These are phyloP conservation scores for Pogonomyrmex barbatus DNA, from an alignment of 1,140 invertebrate species.

Conservation along the genomic window DNA sequence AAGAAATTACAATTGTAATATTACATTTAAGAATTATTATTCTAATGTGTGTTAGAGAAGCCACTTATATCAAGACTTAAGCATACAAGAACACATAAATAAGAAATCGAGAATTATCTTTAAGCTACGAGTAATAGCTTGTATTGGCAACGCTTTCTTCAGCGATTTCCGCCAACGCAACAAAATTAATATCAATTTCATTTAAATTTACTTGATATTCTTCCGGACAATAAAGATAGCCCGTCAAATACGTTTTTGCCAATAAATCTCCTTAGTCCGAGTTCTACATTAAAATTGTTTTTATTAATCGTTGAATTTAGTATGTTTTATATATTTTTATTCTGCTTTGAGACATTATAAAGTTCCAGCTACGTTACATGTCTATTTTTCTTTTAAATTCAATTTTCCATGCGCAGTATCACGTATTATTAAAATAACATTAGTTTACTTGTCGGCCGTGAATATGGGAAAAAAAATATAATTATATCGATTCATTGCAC, in stretches of 20 bases:
- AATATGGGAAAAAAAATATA: slow-evolving; percentile 37
- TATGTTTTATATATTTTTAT: not conserved
- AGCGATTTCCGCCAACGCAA: not conserved
- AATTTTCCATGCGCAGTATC: slow-evolving; percentile 40
- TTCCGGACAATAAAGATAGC: not conserved
- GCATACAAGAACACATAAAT: not conserved
- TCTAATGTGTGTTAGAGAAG: not conserved
- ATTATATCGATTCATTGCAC: not conserved
- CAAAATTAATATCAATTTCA: slow-evolving; percentile 19
- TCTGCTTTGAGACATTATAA: not conserved
- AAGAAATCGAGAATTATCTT: not conserved
- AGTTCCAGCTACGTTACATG: not conserved
- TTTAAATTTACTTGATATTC: not conserved
- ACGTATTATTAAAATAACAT: slow-evolving; percentile 14
- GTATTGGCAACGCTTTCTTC: not conserved
- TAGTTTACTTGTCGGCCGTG: slow-evolving; percentile 12
- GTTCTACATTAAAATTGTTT: not conserved
- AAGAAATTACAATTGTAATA: not conserved
- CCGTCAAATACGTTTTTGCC: not conserved
- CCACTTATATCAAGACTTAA: not conserved
- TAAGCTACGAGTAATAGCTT: not conserved
- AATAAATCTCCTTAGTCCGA: too few species aligned
- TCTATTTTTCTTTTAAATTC: not conserved
- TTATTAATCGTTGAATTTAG: not conserved
- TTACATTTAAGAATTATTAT: not conserved